phyloP scores from a whole-genome alignment of 2,888 invertebrate genomes.

The Clunio marinus region DNA sequence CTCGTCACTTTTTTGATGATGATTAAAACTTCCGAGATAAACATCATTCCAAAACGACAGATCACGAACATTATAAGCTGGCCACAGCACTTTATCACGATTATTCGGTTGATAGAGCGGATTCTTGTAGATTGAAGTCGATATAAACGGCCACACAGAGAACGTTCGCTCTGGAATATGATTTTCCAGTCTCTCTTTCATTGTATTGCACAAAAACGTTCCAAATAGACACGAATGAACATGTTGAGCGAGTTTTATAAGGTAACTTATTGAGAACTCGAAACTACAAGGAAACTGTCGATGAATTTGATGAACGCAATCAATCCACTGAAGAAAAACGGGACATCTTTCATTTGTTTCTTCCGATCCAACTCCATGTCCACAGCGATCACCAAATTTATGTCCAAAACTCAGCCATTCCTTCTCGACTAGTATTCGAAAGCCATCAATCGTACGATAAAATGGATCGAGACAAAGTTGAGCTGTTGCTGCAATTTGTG shows the following conservation, averaged over 20 bases:
- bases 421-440: slow-evolving; percentile 85
- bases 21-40: slow-evolving; percentile 63
- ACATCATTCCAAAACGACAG: slow-evolving; percentile 81
- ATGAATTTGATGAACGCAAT: slow-evolving; percentile 89
- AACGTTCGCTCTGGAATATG: slow-evolving; percentile 66
- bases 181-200: slow-evolving; percentile 64
- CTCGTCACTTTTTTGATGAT: slow-evolving; percentile 51
- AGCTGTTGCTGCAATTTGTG: slow-evolving; percentile 91
- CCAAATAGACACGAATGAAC: slow-evolving; percentile 95
- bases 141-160: slow-evolving; percentile 85
- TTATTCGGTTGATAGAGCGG: slow-evolving; percentile 70
- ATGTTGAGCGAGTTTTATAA: slow-evolving; percentile 94
- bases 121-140: slow-evolving; percentile 75
- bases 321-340: slow-evolving; percentile 96
- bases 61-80: slow-evolving; percentile 77
- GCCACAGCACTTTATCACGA: slow-evolving; percentile 64
- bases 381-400: slow-evolving; percentile 95
- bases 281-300: slow-evolving; percentile 88
- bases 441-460: slow-evolving; percentile 86
- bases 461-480: slow-evolving; percentile 89
- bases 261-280: slow-evolving; percentile 88
- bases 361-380: slow-evolving; percentile 72
- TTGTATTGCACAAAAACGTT: slow-evolving; percentile 89
- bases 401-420: slow-evolving; percentile 99
- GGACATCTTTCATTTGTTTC: slow-evolving; percentile 95